Evolutionary conservation across 2,888 invertebrate genomes (phyloP).

Genomic region (Carpatolechia fugitivella): DNA sequence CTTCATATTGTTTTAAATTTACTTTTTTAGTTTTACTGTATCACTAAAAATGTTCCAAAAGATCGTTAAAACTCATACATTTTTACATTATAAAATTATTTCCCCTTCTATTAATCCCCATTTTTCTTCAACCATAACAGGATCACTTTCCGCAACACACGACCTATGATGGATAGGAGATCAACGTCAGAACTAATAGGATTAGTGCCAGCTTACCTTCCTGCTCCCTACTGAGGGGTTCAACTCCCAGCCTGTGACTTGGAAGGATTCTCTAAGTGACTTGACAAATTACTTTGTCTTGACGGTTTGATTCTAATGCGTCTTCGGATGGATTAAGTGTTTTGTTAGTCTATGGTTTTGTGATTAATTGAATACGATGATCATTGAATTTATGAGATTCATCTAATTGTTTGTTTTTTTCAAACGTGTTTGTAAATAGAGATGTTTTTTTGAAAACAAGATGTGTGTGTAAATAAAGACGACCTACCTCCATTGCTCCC

Average conservation of each 20-base stretch:
- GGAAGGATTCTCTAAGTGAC: constrained; percentile 29
- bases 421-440: too few relatives aligned
- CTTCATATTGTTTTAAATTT: too few relatives aligned
- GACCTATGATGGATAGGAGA: constrained; percentile 45
- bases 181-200: constrained; percentile 56
- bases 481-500: too few relatives aligned
- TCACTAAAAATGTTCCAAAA: too few relatives aligned
- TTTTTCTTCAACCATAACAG: constrained; percentile 15
- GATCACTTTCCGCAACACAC: constrained; percentile 18
- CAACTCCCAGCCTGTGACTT: constrained; percentile 29
- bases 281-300: constrained; percentile 9
- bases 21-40: too few relatives aligned
- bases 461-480: too few relatives aligned
- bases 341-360: not conserved
- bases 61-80: too few relatives aligned
- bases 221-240: constrained; percentile 26
- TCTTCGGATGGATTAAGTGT: not conserved
- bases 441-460: too few relatives aligned
- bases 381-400: not conserved
- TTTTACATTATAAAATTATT: too few relatives aligned
- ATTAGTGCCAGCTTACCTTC: constrained; percentile 32
- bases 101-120: constrained; percentile 6
- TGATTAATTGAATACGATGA: constrained; percentile 13
- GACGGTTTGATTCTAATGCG: constrained; percentile 8
- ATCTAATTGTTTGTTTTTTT: too few relatives aligned